Evolutionary conservation across 2,888 invertebrate species (phyloP).

Genomic region (Eupithecia tripunctaria): DNA sequence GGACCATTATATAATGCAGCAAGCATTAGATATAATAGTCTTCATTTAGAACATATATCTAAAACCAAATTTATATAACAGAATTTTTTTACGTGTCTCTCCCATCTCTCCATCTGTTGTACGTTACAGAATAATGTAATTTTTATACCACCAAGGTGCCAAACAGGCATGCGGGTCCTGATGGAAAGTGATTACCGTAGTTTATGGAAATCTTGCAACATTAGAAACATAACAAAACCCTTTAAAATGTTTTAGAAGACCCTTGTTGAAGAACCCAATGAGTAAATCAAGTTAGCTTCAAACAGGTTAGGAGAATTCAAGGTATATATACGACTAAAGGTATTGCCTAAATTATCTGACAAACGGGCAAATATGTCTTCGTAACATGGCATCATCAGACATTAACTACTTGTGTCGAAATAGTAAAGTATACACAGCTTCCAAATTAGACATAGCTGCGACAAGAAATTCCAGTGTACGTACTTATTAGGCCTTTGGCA

Average conservation of each 20-base stretch:
- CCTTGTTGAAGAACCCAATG: no score
- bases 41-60: not conserved
- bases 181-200: no score
- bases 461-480: constrained; percentile 1
- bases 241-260: no score
- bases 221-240: no score
- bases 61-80: not conserved
- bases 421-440: not conserved
- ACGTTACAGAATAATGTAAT: no score
- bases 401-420: constrained; percentile 2
- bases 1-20: no score
- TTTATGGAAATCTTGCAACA: no score
- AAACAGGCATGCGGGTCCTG: no score
- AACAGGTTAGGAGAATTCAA: not conserved
- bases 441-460: constrained; percentile 2
- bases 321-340: not conserved
- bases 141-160: no score
- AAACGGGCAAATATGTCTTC: not conserved
- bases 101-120: no score
- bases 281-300: not conserved
- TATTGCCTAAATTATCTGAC: not conserved
- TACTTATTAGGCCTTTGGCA: constrained; percentile 8
- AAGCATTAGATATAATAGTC: not conserved
- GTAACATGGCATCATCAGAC: not conserved
- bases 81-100: no score